Conservation (phyloP, 1,140 invertebrate genomes). For the Apis florea region DNA sequence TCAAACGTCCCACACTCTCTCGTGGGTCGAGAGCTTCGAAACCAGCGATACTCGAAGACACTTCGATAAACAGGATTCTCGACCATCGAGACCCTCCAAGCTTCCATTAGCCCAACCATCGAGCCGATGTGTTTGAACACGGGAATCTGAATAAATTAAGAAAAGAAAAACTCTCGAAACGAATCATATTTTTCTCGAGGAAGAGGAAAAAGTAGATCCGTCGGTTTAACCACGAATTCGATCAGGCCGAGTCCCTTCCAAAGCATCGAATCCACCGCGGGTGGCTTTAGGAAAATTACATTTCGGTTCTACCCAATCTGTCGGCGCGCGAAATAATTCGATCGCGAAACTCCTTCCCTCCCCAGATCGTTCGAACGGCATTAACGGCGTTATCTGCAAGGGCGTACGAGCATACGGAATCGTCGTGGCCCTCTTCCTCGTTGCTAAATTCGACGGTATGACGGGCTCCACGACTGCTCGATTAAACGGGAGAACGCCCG, state of each 20-base stretch:
- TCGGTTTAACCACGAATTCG: too few species aligned
- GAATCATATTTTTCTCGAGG: too few species aligned
- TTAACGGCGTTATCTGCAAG: conserved; percentile 46
- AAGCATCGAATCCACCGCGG: conserved; percentile 26
- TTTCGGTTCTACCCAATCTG: conserved; percentile 61
- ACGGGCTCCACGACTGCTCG: conserved; percentile 25
- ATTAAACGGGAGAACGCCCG: conserved; percentile 39
- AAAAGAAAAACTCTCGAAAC: too few species aligned
- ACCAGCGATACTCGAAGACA: too few species aligned
- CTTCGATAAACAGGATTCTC: too few species aligned
- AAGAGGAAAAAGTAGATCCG: too few species aligned
- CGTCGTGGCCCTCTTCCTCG: not conserved
- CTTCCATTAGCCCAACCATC: too few species aligned
- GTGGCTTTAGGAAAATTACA: conserved; percentile 65
- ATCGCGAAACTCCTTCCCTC: conserved; percentile 13
- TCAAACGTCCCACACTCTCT: too few species aligned
- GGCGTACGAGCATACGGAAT: conserved; percentile 6
- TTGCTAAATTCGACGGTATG: conserved; percentile 28
- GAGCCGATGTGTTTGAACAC: too few species aligned
- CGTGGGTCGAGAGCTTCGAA: too few species aligned
- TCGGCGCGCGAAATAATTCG: conserved; percentile 54
- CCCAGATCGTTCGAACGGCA: conserved; percentile 39
- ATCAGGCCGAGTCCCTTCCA: conserved; percentile 51
- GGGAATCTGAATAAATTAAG: too few species aligned
- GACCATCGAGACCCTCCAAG: too few species aligned